Conservation (phyloP, 2,797 vertebrate genomes). For the Tangara arthus region DNA sequence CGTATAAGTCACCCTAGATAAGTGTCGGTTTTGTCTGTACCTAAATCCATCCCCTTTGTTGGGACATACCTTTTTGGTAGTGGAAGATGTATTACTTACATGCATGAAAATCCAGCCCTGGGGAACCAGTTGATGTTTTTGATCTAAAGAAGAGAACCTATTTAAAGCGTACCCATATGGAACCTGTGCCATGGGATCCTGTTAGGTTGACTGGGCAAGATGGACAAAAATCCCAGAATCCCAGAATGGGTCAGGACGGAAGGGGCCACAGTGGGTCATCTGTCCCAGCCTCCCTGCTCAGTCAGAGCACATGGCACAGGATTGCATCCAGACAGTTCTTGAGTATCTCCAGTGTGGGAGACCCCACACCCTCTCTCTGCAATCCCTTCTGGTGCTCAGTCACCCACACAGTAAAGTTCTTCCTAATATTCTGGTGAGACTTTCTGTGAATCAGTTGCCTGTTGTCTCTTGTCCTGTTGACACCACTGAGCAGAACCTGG, state of each 20-base stretch:
- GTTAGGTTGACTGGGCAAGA: background rate
- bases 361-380: background rate
- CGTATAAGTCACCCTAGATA: background rate
- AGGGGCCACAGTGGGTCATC: background rate
- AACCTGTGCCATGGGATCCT: background rate
- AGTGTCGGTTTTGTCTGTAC: background rate
- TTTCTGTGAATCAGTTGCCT: background rate
- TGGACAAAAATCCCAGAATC: background rate
- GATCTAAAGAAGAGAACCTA: background rate
- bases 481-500: background rate
- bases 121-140: background rate
- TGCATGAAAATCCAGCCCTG: background rate
- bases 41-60: background rate
- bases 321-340: background rate
- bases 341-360: background rate
- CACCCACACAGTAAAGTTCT: accelerated
- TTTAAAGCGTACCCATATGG: background rate
- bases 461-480: background rate
- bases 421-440: background rate
- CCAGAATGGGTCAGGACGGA: background rate
- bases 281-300: background rate
- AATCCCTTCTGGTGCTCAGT: background rate
- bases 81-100: background rate
- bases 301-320: background rate
- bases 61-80: background rate